Evolutionary conservation across 92 coral and sea anemone genomes (phyloP).

Genomic region (Bergia puertoricense): DNA sequence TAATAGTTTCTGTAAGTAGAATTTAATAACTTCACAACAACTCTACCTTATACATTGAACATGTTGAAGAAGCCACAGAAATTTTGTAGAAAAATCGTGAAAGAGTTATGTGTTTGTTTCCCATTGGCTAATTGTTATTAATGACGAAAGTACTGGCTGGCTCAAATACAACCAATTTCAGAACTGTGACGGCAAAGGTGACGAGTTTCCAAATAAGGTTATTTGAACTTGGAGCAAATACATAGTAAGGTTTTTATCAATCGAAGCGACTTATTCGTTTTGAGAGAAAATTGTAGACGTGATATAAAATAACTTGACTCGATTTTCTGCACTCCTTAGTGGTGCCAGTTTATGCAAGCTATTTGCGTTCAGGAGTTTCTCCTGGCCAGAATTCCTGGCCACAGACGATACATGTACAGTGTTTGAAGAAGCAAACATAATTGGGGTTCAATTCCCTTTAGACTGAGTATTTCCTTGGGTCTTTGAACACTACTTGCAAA

Average conservation of each 20-base stretch:
- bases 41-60: no score
- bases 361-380: no score
- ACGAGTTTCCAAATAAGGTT: background rate
- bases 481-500: background rate
- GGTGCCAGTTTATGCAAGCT: background rate
- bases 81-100: background rate
- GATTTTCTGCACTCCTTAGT: background rate
- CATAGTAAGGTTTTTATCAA: background rate
- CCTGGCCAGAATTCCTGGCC: background rate
- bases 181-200: no score
- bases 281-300: background rate
- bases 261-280: background rate
- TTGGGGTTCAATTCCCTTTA: no score
- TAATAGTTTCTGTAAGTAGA: no score
- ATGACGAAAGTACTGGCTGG: background rate
- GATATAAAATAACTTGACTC: background rate
- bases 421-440: no score
- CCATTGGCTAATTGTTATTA: background rate
- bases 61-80: slow-evolving; percentile 1
- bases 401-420: no score
- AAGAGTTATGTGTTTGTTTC: background rate
- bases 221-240: background rate
- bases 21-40: no score
- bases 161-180: no score
- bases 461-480: background rate